Percentiles rank a stretch among this genome's conserved stretches.
Conservation (phyloP, 2,113 vertebrate genomes). For the Takifugu flavidus region DNA sequence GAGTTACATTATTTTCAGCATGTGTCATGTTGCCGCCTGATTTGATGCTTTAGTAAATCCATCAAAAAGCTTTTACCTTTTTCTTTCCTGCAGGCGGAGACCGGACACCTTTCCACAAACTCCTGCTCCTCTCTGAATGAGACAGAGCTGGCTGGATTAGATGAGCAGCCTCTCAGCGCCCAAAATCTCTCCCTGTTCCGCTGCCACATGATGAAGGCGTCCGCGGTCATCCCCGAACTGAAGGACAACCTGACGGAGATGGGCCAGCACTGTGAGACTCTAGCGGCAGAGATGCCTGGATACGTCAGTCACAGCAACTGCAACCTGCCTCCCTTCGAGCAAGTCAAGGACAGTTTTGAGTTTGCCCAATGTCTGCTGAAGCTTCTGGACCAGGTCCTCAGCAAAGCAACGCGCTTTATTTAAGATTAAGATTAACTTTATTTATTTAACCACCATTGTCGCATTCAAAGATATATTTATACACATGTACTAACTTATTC, state of each 20-base stretch:
- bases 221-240: background rate
- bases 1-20: too few species aligned
- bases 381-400: conserved; percentile 3
- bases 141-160: background rate
- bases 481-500: background rate
- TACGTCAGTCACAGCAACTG: accelerated
- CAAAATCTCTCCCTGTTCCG: background rate
- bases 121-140: background rate
- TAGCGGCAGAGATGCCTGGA: accelerated
- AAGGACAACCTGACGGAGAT: accelerated
- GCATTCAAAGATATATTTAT: background rate
- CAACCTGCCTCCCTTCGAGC: background rate
- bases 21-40: too few species aligned
- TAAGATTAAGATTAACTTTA: too few species aligned
- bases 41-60: too few species aligned
- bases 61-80: too few species aligned
- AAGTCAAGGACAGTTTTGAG: accelerated
- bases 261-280: background rate
- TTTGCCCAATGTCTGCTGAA: conserved; percentile 25
- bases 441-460: background rate
- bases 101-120: background rate
- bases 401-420: background rate
- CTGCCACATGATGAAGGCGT: conserved; percentile 7
- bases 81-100: too few species aligned
- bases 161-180: background rate